Evolutionary conservation across 2,888 invertebrate genomes (phyloP), one percentile per base, ranked within the genome.

Genomic region (Deladenus siricidicola): DNA sequence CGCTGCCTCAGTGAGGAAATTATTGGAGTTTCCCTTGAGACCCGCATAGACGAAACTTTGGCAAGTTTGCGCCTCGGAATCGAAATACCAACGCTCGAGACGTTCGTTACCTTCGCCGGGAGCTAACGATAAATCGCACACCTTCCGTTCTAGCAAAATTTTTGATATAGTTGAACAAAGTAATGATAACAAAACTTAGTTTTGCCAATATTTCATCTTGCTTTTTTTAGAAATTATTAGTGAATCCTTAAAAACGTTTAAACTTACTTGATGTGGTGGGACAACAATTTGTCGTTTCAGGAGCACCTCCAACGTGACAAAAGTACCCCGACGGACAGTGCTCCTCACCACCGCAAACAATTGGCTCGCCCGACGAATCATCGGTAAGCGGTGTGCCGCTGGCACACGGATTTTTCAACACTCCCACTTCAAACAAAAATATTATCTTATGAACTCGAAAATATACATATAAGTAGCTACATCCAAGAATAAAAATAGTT

Each of bases 261-360:
- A 29, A 64, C 74, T 65, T 49, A 76, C 74, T 71, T 6, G 51
- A 39, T 17, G 28, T 29, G 66, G 75, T 74, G 42, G 76, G 76
- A 65, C 78, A 78, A 58, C 78, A 78, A 60, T 76, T 78, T 39
- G 78, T 78, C 8, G 73, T 74, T 57, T 73, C 72, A 6, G 75
- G 77, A 10, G 71, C 65, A 24, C 67, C 70, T 34, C 78, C 78
- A 17, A 76, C 72, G 54, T 78, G 78, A 57, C 78, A 78, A 24
- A 49, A 14, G 19, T 39, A 29, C 19, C 60, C 61, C 6, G 26
- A 56, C 14, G 70, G 64, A 51, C 74, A 72, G 8, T 67, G 69
- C 50, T 74, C 69, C 52, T 68, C 70, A 57, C 75, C 75, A n/a
- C 77, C 76, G 60, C 77, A 77, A 57, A 77, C 73, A 14, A 75